These are phyloP conservation scores for Aphidius colemani DNA, from an alignment of 2,888 invertebrate species.

Conservation along the genomic window DNA sequence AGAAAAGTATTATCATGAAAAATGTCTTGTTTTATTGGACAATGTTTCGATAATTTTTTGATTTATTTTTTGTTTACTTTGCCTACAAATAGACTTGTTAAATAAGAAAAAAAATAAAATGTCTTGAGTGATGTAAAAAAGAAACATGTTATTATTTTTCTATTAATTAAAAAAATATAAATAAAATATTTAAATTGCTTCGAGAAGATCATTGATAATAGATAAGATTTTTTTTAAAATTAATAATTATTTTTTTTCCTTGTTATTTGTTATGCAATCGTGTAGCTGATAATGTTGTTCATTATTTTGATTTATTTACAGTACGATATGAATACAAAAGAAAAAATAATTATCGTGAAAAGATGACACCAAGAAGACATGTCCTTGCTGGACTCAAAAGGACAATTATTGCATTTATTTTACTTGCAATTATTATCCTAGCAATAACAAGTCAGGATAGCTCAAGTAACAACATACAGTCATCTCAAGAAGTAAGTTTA, in stretches of 20 bases:
- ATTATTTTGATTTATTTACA: constrained; percentile 35
- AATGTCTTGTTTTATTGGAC: too few relatives aligned
- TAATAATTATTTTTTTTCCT: not conserved
- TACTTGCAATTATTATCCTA: constrained; percentile 52
- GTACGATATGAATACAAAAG: constrained; percentile 58
- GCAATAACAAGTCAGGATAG: constrained; percentile 54
- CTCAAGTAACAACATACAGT: constrained; percentile 43
- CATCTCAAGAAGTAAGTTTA: constrained; percentile 47
- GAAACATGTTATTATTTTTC: too few relatives aligned
- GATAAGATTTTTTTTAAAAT: not conserved
- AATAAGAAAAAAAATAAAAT: too few relatives aligned
- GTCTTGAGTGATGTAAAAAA: too few relatives aligned
- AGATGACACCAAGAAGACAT: constrained; percentile 58
- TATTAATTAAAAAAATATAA: too few relatives aligned
- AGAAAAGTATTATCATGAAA: too few relatives aligned
- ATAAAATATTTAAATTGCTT: too few relatives aligned
- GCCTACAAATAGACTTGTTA: too few relatives aligned
- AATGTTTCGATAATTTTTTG: too few relatives aligned
- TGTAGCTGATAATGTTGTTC: constrained; percentile 9
- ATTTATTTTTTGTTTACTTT: too few relatives aligned
- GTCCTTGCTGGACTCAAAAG: constrained; percentile 54
- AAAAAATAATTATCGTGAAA: constrained; percentile 50
- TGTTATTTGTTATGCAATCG: not conserved
- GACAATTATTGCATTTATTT: constrained; percentile 49
- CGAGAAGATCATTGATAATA: too few relatives aligned